Evolutionary conservation across 2,888 invertebrate genomes (phyloP).

Genomic region (Melangyna quadrimaculata): DNA sequence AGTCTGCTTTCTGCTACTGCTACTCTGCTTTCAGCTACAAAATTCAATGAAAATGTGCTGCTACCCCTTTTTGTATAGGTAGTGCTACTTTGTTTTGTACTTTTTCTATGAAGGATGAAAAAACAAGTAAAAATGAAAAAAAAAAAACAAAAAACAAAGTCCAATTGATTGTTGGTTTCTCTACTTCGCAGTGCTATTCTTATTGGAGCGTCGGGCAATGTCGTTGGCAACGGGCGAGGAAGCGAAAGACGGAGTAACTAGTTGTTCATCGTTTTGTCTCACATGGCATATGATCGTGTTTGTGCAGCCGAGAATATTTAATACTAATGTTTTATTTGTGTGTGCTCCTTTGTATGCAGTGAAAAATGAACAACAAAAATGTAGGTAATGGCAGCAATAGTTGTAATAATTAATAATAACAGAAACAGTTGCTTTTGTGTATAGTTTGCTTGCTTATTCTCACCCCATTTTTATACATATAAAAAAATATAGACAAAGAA

Average conservation of each 20-base stretch:
- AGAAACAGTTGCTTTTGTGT: slow-evolving; percentile 63
- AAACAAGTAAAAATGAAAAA: slow-evolving; percentile 20
- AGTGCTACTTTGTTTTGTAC: slow-evolving; percentile 10
- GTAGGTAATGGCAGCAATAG: slow-evolving; percentile 68
- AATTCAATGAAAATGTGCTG: slow-evolving; percentile 31
- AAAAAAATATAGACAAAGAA: not conserved
- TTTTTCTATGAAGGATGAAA: slow-evolving; percentile 5
- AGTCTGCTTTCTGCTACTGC: not conserved
- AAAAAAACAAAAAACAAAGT: slow-evolving; percentile 35
- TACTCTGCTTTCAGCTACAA: not conserved
- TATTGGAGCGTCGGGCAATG: slow-evolving; percentile 18
- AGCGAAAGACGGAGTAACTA: not conserved
- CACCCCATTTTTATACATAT: not conserved
- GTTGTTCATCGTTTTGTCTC: slow-evolving; percentile 69
- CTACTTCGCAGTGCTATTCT: slow-evolving; percentile 48
- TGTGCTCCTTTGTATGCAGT: slow-evolving; percentile 58
- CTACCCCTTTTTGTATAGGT: slow-evolving; percentile 41
- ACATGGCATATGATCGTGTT: slow-evolving; percentile 70
- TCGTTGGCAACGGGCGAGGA: not conserved
- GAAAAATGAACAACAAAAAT: slow-evolving; percentile 55
- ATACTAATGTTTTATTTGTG: slow-evolving; percentile 49
- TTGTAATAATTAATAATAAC: slow-evolving; percentile 68
- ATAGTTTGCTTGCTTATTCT: slow-evolving; percentile 1
- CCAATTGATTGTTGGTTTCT: slow-evolving; percentile 66
- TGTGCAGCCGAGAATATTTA: slow-evolving; percentile 45